Conservation (phyloP, 2,797 vertebrate genomes). For the Sphenopsis melanotis region DNA sequence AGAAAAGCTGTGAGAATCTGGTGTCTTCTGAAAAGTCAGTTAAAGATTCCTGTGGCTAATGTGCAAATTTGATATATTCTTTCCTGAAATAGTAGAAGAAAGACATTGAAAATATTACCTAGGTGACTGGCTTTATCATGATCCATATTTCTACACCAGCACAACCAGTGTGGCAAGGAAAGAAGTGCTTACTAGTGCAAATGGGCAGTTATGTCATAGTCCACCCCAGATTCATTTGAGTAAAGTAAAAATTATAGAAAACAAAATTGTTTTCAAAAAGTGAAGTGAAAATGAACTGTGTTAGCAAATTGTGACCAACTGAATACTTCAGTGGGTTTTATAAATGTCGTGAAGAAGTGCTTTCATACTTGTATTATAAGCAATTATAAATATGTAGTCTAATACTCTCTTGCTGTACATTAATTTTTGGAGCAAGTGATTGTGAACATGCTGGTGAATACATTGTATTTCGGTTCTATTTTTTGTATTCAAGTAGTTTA, state of each 20-base stretch:
- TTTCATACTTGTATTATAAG: background rate
- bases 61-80: background rate
- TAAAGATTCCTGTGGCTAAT: background rate
- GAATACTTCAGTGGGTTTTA: background rate
- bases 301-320: background rate
- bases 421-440: background rate
- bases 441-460: background rate
- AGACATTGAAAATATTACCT: background rate
- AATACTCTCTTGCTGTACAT: background rate
- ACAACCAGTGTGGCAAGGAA: background rate
- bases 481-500: background rate
- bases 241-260: background rate
- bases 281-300: background rate
- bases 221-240: background rate
- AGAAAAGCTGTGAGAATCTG: background rate
- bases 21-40: background rate
- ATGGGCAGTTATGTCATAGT: background rate
- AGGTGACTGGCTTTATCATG: background rate
- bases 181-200: background rate
- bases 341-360: background rate
- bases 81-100: background rate
- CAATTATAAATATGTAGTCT: background rate
- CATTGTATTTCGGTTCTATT: background rate
- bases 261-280: background rate
- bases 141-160: accelerated